Evolutionary conservation across 2,797 vertebrate species (phyloP).

Genomic region (Thaleichthys pacificus): DNA sequence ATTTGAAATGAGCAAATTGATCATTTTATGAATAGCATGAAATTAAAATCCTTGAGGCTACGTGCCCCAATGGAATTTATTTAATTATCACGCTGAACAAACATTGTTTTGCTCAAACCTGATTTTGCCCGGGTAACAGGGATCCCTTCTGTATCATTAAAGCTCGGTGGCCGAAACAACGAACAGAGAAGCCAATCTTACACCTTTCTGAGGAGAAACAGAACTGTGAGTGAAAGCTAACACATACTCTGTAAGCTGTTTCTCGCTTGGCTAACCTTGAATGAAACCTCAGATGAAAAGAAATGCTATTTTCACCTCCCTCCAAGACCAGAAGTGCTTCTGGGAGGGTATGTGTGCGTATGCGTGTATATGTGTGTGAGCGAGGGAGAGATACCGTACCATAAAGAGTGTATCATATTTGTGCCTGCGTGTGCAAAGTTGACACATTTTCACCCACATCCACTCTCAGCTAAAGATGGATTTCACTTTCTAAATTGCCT

Average conservation of each 20-base stretch:
- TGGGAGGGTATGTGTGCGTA: neutral
- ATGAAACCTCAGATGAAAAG: conserved; percentile 75
- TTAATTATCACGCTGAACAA: conserved; percentile 53
- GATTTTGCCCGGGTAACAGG: conserved; percentile 42
- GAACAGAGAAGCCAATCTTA: conserved; percentile 56
- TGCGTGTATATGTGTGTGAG: conserved; percentile 6
- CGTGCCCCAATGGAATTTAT: conserved; percentile 41
- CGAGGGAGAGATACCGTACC: neutral
- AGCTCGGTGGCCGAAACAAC: conserved; percentile 47
- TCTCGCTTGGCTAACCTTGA: conserved; percentile 79
- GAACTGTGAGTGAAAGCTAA: conserved; percentile 52
- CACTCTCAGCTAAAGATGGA: conserved; percentile 49
- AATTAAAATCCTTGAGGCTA: conserved; percentile 29
- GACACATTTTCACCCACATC: conserved; percentile 34
- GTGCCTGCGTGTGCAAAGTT: conserved; percentile 26
- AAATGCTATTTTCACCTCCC: conserved; percentile 80
- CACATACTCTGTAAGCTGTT: conserved; percentile 64
- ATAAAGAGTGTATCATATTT: conserved; percentile 2
- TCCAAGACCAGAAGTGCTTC: conserved; percentile 62
- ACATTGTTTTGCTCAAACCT: conserved; percentile 28
- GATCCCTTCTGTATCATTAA: conserved; percentile 28
- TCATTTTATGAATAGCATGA: conserved; percentile 18
- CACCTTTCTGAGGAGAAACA: conserved; percentile 51
- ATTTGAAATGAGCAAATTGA: conserved; percentile 25
- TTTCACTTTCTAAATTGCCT: conserved; percentile 43